Evolutionary conservation across 2,113 vertebrate species (phyloP), one percentile per base, ranked within the genome.

Genomic region (Melanotaenia duboulayi): DNA sequence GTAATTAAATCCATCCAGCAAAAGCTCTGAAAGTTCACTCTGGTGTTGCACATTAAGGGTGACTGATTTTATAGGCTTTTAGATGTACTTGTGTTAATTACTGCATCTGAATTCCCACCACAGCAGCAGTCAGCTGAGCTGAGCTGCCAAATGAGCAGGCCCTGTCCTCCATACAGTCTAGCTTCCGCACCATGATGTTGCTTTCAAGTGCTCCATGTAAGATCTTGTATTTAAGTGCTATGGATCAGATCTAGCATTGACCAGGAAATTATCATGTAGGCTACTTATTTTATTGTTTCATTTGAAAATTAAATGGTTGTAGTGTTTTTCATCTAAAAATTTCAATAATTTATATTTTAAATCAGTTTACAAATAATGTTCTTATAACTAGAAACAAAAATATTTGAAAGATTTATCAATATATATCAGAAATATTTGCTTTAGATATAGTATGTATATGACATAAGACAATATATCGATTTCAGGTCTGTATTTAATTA

Each of bases 1-100:
- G 44, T 35, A 46, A 46, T 46, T 16, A 46, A 46, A 46, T 19
- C 1, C 17, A 14, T 19, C 3, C 3, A 7, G 3, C 5, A 17
- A 46, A 46, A 46, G 17, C 44, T 44, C 12, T 42, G 39, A 46
- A 16, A 46, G 17, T 16, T 17, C 8, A 35, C 1, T 35, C 32
- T 35, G 32, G 19, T 37, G 25, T n/a, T 24, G 39, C n/a, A 37
- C 4, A 23, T 14, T 11, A 16, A 2, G 28, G 59, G 12, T 14
- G 57, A 10, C 3, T 2, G 25, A 48, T 32, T 11, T 28, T 2
- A 17, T 28, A 19, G n/a, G 20, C 12, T 32, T 40, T 14, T 7
- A 44, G 37, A 11, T 42, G 19, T 37, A 37, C 37, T 57, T 93
- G 94, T 94, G 92, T 96, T 95, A 94, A 94, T 93, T 94, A 94